These are phyloP conservation scores for Lasiurus cinereus DNA, from an alignment of 2,113 vertebrate genomes.

Conservation along the genomic window DNA sequence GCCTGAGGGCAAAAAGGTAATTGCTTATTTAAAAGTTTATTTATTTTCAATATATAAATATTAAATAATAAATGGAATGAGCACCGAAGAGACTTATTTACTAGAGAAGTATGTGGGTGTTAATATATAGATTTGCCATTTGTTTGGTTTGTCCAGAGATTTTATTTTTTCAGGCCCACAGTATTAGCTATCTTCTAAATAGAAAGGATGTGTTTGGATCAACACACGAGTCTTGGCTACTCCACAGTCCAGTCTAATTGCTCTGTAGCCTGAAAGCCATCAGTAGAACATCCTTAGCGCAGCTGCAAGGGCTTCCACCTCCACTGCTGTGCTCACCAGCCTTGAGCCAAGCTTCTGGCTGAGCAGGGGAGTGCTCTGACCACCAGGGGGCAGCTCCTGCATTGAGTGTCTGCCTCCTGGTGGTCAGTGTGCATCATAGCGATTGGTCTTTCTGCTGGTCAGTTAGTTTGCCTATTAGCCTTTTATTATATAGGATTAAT, in stretches of 20 bases:
- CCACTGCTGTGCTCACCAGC: too few species aligned
- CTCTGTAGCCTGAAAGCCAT: not conserved
- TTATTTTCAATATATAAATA: not conserved
- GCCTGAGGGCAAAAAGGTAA: not conserved
- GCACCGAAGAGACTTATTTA: not conserved
- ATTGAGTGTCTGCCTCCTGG: too few species aligned
- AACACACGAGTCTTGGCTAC: not conserved
- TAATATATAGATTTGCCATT: not conserved
- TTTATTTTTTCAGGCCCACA: not conserved
- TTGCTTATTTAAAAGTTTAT: slow-evolving; percentile 26
- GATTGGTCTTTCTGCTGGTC: too few species aligned
- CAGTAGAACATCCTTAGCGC: too few species aligned
- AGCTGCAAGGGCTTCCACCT: too few species aligned
- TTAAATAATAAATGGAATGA: slow-evolving; percentile 16
- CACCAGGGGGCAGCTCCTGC: too few species aligned
- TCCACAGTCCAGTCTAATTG: not conserved
- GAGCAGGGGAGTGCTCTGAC: too few species aligned
- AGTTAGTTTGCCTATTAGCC: too few species aligned
- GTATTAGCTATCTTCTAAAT: not conserved
- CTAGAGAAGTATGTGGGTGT: not conserved
- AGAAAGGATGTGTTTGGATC: not conserved
- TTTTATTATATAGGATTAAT: too few species aligned
- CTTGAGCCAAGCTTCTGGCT: too few species aligned
- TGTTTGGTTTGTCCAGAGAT: not conserved
- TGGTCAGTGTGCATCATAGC: too few species aligned